phyloP scores from a whole-genome alignment of 1,140 invertebrate species.

The Bombus haemorrhoidalis region DNA sequence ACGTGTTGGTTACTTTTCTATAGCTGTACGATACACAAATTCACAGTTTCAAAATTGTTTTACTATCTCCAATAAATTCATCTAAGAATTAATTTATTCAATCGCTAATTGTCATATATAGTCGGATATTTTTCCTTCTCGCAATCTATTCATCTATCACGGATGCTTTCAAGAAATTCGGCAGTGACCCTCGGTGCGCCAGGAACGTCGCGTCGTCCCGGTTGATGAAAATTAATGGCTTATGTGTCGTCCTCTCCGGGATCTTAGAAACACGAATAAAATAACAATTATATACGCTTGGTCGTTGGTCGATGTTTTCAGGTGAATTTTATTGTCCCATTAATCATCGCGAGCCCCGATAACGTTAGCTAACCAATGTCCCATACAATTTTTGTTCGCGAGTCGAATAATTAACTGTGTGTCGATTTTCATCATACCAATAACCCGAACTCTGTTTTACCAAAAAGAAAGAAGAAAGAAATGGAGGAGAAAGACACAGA shows the following conservation, averaged over 20 bases:
- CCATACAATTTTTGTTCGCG: constrained; percentile 56
- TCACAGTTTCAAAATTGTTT: no score
- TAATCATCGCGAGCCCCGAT: constrained; percentile 59
- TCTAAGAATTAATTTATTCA: no score
- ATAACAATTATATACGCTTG: constrained; percentile 45
- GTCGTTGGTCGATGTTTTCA: constrained; percentile 29
- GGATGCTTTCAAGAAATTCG: constrained; percentile 19
- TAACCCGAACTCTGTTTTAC: constrained; percentile 13
- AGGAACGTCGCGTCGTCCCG: constrained; percentile 41
- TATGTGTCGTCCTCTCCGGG: not conserved
- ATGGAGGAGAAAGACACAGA: constrained; percentile 10
- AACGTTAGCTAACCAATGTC: constrained; percentile 63
- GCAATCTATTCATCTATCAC: constrained; percentile 16
- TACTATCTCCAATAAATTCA: no score
- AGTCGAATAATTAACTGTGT: constrained; percentile 7
- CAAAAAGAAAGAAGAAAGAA: not conserved
- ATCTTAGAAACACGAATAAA: constrained; percentile 49
- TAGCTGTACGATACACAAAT: no score
- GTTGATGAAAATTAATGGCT: constrained; percentile 62
- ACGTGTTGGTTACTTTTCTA: no score
- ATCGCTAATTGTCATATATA: not conserved
- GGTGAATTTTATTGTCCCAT: constrained; percentile 62
- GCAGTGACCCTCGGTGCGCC: not conserved
- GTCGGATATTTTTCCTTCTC: not conserved
- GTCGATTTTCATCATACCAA: not conserved